A percentile compares a stretch with the other conserved stretches of the same genome.
These are phyloP conservation scores for Amphiprion percula DNA, from an alignment of 2,113 vertebrate genomes.

Conservation along the genomic window DNA sequence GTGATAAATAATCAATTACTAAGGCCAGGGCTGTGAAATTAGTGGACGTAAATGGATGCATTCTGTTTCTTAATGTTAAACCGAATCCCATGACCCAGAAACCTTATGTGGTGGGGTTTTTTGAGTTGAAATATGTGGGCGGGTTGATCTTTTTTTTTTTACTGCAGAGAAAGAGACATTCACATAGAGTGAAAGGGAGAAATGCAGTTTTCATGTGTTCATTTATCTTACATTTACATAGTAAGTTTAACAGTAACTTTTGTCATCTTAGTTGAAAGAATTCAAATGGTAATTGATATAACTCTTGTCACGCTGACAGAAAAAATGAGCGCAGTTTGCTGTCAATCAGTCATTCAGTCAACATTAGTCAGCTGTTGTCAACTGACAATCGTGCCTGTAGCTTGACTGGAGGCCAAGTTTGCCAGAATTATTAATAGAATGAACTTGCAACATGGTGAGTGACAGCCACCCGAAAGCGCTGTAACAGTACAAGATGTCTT, in stretches of 20 bases:
- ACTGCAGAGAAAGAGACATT: too few relatives aligned
- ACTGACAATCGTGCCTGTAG: not conserved
- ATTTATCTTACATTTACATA: too few relatives aligned
- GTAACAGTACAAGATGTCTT: not conserved
- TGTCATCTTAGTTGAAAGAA: too few relatives aligned
- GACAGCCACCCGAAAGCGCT: not conserved
- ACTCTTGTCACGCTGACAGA: not conserved
- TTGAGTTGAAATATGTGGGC: not conserved
- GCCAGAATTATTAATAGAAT: constrained; percentile 9
- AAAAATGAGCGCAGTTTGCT: not conserved
- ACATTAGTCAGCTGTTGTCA: not conserved
- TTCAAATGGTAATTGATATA: not conserved
- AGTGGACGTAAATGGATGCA: not conserved
- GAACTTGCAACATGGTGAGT: not conserved
- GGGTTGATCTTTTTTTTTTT: not conserved
- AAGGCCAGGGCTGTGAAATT: not conserved
- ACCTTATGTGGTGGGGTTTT: not conserved
- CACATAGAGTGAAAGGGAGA: not conserved
- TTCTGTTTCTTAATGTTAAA: not conserved
- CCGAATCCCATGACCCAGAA: not conserved
- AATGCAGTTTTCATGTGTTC: not conserved
- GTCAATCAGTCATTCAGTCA: not conserved
- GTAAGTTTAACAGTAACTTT: too few relatives aligned
- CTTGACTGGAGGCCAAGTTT: not conserved
- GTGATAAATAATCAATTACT: constrained; percentile 3